A percentile compares a stretch with the other conserved stretches of the same genome.
phyloP scores from a whole-genome alignment of 1,140 invertebrate species.

The Ceratosolen solmsi region DNA sequence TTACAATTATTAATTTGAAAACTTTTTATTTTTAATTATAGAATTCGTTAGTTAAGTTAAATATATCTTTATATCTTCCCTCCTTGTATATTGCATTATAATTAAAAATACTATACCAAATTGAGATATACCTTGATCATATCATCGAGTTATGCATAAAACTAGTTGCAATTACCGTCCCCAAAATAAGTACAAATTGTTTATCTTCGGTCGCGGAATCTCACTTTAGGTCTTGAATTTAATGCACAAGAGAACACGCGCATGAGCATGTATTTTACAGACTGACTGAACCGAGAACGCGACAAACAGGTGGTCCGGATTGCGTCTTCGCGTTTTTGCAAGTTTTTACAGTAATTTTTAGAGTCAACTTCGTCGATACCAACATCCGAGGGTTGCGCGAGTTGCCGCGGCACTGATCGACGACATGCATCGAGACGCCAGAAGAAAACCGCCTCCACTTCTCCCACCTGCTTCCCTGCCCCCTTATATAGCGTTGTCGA shows the following conservation, averaged over 20 bases:
- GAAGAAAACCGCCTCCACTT: not conserved
- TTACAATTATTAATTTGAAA: no score
- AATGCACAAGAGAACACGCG: not conserved
- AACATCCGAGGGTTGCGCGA: slow-evolving; percentile 25
- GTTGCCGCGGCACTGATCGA: slow-evolving; percentile 22
- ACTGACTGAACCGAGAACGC: no score
- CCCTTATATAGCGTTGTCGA: no score
- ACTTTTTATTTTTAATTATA: no score
- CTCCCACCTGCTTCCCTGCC: not conserved
- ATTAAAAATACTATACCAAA: not conserved
- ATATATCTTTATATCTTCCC: no score
- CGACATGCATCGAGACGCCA: not conserved
- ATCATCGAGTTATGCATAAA: not conserved
- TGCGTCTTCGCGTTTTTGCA: not conserved
- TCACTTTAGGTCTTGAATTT: no score
- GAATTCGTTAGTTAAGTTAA: no score
- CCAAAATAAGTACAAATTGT: not conserved
- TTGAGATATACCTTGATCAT: not conserved
- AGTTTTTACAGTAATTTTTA: not conserved
- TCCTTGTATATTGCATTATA: no score
- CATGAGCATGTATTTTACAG: not conserved
- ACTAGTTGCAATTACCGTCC: not conserved
- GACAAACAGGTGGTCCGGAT: not conserved
- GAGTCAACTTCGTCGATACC: not conserved
- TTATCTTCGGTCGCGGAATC: not conserved